Evolutionary conservation across 1,140 invertebrate species (phyloP), one percentile per base, ranked within the genome.

Genomic region (Charaxes varanes): DNA sequence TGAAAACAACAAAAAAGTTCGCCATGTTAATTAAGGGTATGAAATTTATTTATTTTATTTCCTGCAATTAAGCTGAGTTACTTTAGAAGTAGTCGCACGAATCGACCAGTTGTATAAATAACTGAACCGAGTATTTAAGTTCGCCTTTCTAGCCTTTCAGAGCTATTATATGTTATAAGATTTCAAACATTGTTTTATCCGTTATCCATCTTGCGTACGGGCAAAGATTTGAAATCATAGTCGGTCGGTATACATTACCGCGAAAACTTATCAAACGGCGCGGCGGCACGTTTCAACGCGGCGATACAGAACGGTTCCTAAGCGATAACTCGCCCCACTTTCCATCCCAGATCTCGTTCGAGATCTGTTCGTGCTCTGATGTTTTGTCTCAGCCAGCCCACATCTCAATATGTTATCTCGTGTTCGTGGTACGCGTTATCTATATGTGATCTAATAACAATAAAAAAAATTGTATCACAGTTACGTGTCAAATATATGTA

Each of bases 311-410:
- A 53, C 42, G 24, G 45, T 53, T 57, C 23, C 47, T 30, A 42
- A 45, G 26, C 41, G 54, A 57, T 57, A 57, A 42, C 26, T 51
- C 42, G 55, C 44, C 48, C 55, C 41, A 58, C 51, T 58, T 58
- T 54, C 51, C 51, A 34, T 24, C 35, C 40, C 40, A 34, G 44
- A 45, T 37, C 43, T 10, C 30, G 41, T 47, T 10, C 30, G 41
- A 50, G 55, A 54, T 58, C 51, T 28, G 34, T 53, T 58, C 51
- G 50, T 51, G 41, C 34, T 41, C 35, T 14, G 46, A 38, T 44
- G 43, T 47, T 52, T 53, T 58, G 47, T 50, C 45, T 41, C 35
- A 41, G 22, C 33, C 27, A 41, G 42, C 34, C 36, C 37, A 53
- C 43, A 53, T 44, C 41, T 42, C 27, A 35, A 37, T 45, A 48